These are phyloP conservation scores for Epirrhoe tristata DNA, from an alignment of 2,888 invertebrate species.

Conservation along the genomic window DNA sequence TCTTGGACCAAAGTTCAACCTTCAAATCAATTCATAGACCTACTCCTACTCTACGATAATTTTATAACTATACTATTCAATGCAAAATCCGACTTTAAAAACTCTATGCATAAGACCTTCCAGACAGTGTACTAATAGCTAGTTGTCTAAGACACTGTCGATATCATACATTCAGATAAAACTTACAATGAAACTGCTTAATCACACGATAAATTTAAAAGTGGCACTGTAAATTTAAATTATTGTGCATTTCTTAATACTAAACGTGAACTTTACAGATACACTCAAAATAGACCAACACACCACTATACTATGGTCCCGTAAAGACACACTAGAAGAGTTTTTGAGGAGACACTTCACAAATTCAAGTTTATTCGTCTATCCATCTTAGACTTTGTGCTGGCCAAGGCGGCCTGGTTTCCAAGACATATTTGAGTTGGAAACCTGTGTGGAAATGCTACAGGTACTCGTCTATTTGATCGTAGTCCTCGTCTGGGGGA, in stretches of 20 bases:
- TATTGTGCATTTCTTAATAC: constrained; percentile 76
- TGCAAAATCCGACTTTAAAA: constrained; percentile 48
- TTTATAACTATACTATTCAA: constrained; percentile 41
- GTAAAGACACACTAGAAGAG: constrained; percentile 70
- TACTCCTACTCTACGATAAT: constrained; percentile 49
- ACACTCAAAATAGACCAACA: constrained; percentile 56
- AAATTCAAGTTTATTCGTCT: constrained; percentile 61
- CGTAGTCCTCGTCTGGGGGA: constrained; percentile 89
- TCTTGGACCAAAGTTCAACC: constrained; percentile 85
- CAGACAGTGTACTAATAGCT: constrained; percentile 55
- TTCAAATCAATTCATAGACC: constrained; percentile 70
- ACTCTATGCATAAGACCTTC: constrained; percentile 50
- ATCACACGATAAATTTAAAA: constrained; percentile 63
- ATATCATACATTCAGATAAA: constrained; percentile 50
- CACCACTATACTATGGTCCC: constrained; percentile 77
- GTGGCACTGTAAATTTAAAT: constrained; percentile 76
- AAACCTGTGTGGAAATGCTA: constrained; percentile 84
- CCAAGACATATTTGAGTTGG: constrained; percentile 82
- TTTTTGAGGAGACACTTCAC: constrained; percentile 60
- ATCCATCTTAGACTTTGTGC: constrained; percentile 69
- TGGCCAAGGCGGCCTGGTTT: constrained; percentile 78
- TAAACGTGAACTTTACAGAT: constrained; percentile 62
- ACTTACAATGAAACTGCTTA: constrained; percentile 58
- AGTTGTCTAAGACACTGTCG: constrained; percentile 62
- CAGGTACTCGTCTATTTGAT: constrained; percentile 87